Evolutionary conservation across 2,113 vertebrate genomes (phyloP).

Genomic region (Tonatia bakeri): DNA sequence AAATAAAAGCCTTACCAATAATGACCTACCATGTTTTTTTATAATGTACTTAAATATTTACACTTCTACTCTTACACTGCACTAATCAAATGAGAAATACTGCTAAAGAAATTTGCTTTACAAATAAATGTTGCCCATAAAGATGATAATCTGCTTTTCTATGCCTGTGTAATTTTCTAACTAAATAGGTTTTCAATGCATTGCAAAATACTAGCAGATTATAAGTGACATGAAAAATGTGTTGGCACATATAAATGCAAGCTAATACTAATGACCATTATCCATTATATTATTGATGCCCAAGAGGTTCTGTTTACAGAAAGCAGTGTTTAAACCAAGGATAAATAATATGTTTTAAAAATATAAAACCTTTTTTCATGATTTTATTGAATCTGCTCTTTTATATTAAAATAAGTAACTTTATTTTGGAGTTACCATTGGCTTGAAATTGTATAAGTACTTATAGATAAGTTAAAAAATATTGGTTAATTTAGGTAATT

Average conservation of each 20-base stretch:
- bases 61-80: conserved; percentile 13
- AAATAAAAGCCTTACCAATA: conserved; percentile 44
- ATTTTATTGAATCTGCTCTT: background rate
- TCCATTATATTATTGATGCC: conserved; percentile 58
- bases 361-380: background rate
- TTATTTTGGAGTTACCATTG: background rate
- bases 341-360: conserved; percentile 14
- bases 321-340: conserved; percentile 24
- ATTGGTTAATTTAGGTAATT: background rate
- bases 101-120: conserved; percentile 52
- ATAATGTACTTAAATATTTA: conserved; percentile 63
- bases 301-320: conserved; percentile 39
- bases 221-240: conserved; percentile 72
- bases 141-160: conserved; percentile 70
- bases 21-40: conserved; percentile 48
- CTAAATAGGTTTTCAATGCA: conserved; percentile 65
- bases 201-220: conserved; percentile 65
- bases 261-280: conserved; percentile 66
- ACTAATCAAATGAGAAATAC: conserved; percentile 57
- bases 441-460: background rate
- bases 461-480: background rate
- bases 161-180: conserved; percentile 66
- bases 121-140: conserved; percentile 61
- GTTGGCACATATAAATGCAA: conserved; percentile 56
- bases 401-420: background rate